Base-by-base conservation (phyloP, 1,140 invertebrate genomes). In the Anoplophora glabripennis region DNA sequence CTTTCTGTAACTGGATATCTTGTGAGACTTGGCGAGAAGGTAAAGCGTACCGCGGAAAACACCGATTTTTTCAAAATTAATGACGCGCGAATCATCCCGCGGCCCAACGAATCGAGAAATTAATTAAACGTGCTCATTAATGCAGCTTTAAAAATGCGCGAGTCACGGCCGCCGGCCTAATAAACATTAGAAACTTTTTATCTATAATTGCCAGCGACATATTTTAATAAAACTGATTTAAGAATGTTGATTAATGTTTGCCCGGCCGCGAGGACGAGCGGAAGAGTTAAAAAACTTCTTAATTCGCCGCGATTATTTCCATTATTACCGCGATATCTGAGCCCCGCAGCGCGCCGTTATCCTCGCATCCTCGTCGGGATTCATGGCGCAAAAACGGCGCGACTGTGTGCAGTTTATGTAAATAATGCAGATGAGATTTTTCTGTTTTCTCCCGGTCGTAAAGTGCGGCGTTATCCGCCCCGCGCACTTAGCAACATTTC, bases 391-490 rank as follows among this genome's bases (percentile, higher is more conserved):
- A 28, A 49, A n/a, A 12, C n/a, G 21, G 35, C 28, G 33, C 47
- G 21, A 49, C 14, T 64, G 64, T 61, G 63, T 65, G 65, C 67
- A 72, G 66, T 73, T 73, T 73, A 73, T 72, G 70, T 66, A 73
- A 73, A 73, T 72, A 71, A 71, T 70, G 68, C 70, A 73, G 71
- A 73, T 73, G 70, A 72, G 70, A 72, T 71, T 73, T 73, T 72
- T 72, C 69, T 66, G 57, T 63, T 66, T 52, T 62, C 62, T 63
- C 63, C 60, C 61, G 64, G 67, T 66, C 63, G 71, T 71, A 73
- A 72, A 73, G 48, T 69, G 63, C 53, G 57, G 67, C 61, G 60
- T 71, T 73, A 72, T 68, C 66, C 68, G 61, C 51, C 56, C 56
- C 62, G 64, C 64, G 61, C 61, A 68, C 55, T 71, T 71, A 67